Evolutionary conservation across 2,888 invertebrate species (phyloP), one percentile per base, ranked within the genome.

Genomic region (Azorinus chamasolen): DNA sequence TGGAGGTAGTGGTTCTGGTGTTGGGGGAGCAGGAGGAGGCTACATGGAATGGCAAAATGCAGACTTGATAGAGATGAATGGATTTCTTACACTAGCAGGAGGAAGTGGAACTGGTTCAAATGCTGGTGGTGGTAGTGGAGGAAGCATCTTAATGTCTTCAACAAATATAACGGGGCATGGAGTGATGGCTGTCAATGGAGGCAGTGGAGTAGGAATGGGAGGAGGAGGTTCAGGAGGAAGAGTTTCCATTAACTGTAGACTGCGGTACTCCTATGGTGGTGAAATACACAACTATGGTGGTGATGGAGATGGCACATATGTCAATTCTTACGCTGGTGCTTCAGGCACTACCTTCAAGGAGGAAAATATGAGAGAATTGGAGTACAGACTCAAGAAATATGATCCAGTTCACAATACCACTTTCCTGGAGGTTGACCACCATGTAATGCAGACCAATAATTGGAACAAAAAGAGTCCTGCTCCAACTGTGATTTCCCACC

Each of bases 111-210:
- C 22, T 2, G 84, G 84, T 6, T 46, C 24, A 3, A 63, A 86
- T 75, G 82, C 87, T 20, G 89, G 88, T 20, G 89, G 89, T 37
- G 89, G 89, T 6, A 87, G 86, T 77, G 88, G 88, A 25, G 89
- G 89, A 0, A 78, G 86, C 71, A 64, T 87, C 14, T 68, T 85
- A n/a, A 79, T 89, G 25, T 59, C 76, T 18, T 73, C 88, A 6
- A 85, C 83, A 25, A 88, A 88, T 63, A 85, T 89, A 43, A 85
- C 87, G 1, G 89, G 89, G 16, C 88, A 89, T 76, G 89, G 89
- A 10, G 68, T 82, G 16, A 85, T 89, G 43, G 70, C 82, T 48
- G 88, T 89, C 24, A 71, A 73, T 62, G 89, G 89, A 50, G 89
- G 89, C 39, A 58, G 78, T 41, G 88, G 84, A 46, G 53, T 63